Conservation (phyloP, 2,113 vertebrate species). For the Azemiops feae region DNA sequence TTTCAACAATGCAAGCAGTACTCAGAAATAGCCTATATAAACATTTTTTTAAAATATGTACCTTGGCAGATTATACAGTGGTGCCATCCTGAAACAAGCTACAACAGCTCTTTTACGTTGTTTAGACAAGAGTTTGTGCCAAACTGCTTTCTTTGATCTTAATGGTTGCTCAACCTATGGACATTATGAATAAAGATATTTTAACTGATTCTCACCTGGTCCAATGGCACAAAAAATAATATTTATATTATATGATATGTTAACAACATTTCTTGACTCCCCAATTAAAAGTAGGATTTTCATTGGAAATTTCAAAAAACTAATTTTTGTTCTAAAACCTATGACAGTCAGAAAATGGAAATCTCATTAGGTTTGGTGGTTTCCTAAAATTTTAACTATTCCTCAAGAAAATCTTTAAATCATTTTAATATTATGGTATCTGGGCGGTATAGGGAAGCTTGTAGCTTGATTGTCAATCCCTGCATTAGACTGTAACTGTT, state of each 20-base stretch:
- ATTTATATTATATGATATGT: not conserved
- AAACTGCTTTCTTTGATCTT: conserved; percentile 96
- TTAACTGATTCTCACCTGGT: not conserved
- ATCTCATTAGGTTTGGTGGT: not conserved
- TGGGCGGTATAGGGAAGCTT: not conserved
- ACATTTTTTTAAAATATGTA: conserved; percentile 57
- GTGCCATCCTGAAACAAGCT: conserved; percentile 98
- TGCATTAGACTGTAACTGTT: not conserved
- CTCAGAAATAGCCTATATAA: not conserved
- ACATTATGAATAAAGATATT: not conserved
- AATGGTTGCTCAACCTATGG: conserved; percentile 94
- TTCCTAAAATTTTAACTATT: not conserved
- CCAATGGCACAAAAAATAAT: conserved; percentile 2
- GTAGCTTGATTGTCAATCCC: not conserved
- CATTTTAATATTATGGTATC: not conserved
- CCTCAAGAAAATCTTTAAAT: not conserved
- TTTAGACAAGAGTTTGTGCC: conserved; percentile 97
- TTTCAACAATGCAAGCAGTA: not conserved
- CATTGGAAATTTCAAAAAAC: not conserved
- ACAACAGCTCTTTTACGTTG: conserved; percentile 97
- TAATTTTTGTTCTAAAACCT: not conserved
- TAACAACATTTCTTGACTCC: not conserved
- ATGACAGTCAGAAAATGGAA: not conserved
- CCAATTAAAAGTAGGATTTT: not conserved
- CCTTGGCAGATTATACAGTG: conserved; percentile 96